Conservation (phyloP, 2,797 vertebrate species). For the Mormyrus proboscirostris region DNA sequence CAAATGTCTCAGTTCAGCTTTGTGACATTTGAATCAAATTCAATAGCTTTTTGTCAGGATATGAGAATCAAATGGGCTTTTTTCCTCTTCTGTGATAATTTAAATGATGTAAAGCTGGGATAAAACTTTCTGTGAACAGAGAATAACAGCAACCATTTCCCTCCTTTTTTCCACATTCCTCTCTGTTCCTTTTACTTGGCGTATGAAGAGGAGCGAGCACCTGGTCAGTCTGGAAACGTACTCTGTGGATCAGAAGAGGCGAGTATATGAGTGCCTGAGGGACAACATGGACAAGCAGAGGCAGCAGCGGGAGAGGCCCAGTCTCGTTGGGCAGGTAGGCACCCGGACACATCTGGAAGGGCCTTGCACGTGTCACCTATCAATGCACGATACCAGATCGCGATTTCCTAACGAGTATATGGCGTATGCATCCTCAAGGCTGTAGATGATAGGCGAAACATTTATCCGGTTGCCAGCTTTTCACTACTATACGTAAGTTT, state of each 20-base stretch:
- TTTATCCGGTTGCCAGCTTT: neutral
- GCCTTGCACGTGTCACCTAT: neutral
- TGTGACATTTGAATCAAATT: neutral
- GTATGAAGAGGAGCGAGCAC: conserved; percentile 67
- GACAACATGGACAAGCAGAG: conserved; percentile 73
- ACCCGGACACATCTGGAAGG: neutral
- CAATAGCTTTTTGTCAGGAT: neutral
- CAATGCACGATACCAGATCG: neutral
- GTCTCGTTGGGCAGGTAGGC: conserved; percentile 39
- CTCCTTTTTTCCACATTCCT: neutral
- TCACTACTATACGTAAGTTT: neutral
- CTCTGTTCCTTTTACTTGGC: conserved; percentile 22
- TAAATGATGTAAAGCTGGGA: neutral
- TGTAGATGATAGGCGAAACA: neutral
- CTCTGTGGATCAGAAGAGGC: conserved; percentile 76
- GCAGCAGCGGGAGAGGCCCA: conserved; percentile 30
- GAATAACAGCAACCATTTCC: neutral
- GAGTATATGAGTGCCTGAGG: conserved; percentile 71
- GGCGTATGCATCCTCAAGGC: neutral
- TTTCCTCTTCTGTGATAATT: neutral
- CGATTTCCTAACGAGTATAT: neutral
- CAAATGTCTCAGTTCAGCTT: neutral
- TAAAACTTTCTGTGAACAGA: neutral
- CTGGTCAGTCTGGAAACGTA: conserved; percentile 76
- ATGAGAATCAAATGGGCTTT: neutral